phyloP scores from a whole-genome alignment of 2,888 invertebrate species.

The Pteria penguin region DNA sequence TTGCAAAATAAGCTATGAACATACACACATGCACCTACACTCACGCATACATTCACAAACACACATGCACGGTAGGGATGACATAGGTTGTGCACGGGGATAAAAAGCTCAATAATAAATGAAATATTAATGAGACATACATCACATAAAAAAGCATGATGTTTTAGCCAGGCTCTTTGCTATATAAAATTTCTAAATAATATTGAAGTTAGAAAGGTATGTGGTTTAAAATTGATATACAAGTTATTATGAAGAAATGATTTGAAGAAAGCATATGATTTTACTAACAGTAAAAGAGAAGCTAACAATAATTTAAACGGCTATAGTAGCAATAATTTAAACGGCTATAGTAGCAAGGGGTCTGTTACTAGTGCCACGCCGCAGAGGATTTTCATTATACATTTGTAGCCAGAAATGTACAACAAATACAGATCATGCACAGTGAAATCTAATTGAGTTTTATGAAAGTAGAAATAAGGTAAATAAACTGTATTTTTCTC shows the following conservation, averaged over 20 bases:
- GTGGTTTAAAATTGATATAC: neutral
- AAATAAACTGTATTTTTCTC: neutral
- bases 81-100: no score
- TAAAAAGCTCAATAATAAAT: no score
- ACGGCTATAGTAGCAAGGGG: slow-evolving; percentile 11
- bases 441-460: slow-evolving; percentile 9
- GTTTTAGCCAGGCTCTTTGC: slow-evolving; percentile 9
- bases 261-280: no score
- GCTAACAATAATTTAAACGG: slow-evolving; percentile 9
- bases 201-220: neutral
- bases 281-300: no score
- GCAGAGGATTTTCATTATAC: slow-evolving; percentile 12
- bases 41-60: no score
- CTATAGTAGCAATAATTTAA: slow-evolving; percentile 8
- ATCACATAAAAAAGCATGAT: neutral
- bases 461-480: slow-evolving; percentile 1
- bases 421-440: neutral
- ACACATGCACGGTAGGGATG: no score
- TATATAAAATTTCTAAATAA: neutral
- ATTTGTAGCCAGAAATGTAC: slow-evolving; percentile 1
- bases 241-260: neutral
- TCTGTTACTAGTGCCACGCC: slow-evolving; percentile 13
- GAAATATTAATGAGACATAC: no score
- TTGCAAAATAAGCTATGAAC: no score
- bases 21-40: no score